A percentile compares a stretch with the other conserved stretches of the same genome.
Conservation (phyloP, 2,888 invertebrate species). For the Acanthosepion lycidas region DNA sequence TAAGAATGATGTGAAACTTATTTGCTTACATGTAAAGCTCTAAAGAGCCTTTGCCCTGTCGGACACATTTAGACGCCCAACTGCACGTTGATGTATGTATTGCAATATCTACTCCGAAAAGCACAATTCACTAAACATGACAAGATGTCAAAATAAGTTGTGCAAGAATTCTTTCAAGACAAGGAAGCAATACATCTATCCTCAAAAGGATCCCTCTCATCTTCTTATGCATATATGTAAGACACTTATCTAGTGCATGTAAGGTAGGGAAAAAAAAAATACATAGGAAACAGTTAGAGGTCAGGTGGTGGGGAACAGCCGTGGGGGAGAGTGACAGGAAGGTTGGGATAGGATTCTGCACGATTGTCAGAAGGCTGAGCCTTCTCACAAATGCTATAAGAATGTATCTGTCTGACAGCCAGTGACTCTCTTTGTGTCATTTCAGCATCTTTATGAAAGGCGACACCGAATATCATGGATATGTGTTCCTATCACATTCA, state of each 20-base stretch:
- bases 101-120: neutral
- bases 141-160: constrained; percentile 22
- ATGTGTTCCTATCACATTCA: neutral
- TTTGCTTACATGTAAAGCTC: constrained; percentile 23
- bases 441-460: neutral
- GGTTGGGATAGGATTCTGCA: neutral
- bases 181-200: neutral
- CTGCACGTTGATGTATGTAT: constrained; percentile 8
- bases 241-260: constrained; percentile 18
- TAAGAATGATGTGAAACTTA: neutral
- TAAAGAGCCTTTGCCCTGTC: constrained; percentile 21
- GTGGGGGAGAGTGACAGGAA: neutral
- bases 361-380: neutral
- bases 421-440: neutral
- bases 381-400: neutral
- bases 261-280: neutral
- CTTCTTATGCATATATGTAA: neutral
- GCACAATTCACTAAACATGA: constrained; percentile 33
- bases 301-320: neutral
- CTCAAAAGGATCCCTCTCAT: neutral
- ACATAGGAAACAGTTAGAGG: neutral
- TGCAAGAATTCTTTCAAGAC: neutral
- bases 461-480: neutral
- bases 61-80: neutral
- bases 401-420: neutral